Conservation (phyloP, 2,113 vertebrate species). For the Petroica traversi region DNA sequence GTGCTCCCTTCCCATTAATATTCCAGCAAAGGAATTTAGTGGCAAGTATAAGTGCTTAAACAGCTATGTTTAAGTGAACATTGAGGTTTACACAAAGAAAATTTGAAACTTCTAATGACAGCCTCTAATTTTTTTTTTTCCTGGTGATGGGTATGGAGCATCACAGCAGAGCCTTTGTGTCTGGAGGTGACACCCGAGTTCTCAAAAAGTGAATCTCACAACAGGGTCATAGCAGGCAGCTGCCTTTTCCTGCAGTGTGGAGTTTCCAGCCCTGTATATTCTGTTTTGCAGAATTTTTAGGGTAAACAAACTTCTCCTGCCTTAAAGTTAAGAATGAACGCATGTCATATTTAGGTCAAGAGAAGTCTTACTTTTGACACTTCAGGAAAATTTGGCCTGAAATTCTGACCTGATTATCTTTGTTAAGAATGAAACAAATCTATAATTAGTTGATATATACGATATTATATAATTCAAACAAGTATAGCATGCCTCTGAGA, state of each 20-base stretch:
- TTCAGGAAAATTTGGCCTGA: not conserved
- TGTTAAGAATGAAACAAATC: not conserved
- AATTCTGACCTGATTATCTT: not conserved
- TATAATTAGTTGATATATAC: constrained; percentile 16
- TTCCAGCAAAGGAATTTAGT: constrained; percentile 2
- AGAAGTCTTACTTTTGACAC: not conserved
- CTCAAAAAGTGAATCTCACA: not conserved
- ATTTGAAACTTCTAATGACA: not conserved
- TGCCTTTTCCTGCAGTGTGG: not conserved
- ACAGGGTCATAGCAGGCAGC: not conserved
- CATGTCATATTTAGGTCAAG: not conserved
- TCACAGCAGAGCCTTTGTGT: not conserved
- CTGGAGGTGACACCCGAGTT: not conserved
- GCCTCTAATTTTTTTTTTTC: not conserved
- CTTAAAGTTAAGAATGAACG: not conserved
- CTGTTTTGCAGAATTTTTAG: not conserved
- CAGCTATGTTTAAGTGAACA: not conserved
- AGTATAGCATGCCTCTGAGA: not conserved
- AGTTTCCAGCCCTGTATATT: not conserved
- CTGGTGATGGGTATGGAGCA: not conserved
- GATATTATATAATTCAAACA: constrained; percentile 3
- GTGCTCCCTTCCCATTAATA: not conserved
- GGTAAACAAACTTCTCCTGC: not conserved
- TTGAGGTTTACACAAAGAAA: not conserved
- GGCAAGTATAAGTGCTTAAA: not conserved